Evolutionary conservation across 2,113 vertebrate genomes (phyloP), one percentile per base, ranked within the genome.

Genomic region (Paramormyrops kingsleyae): DNA sequence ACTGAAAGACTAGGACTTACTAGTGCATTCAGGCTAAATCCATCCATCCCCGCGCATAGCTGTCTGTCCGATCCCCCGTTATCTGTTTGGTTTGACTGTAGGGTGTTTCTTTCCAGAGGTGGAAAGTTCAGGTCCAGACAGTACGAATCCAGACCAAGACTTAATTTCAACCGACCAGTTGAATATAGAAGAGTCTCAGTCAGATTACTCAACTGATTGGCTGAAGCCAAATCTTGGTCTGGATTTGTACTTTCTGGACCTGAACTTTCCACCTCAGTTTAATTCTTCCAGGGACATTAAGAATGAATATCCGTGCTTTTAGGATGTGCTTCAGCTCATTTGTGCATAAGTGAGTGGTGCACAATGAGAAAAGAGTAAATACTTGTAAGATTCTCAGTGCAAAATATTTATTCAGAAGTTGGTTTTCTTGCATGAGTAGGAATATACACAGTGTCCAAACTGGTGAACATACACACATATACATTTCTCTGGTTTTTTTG

Each of bases 341-440:
- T 74, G 49, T 50, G 53, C 46, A 52, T 56, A 53, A 83, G 19
- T 47, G 52, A 27, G 8, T 85, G 50, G 87, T 90, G 92, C 66
- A 70, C 47, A 89, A 90, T 91, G 77, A 90, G 31, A 31, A 50
- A 12, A n/a, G 52, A 59, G 50, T 84, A 66, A 84, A 59, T 35
- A 84, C 35, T 27, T 44, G 50, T 91, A 93, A 91, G 87, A 88
- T 93, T 92, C 90, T 90, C 52, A 94, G 91, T 95, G 93, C 92
- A 94, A 92, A 93, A 85, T 94, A 89, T 94, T 94, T 93, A 89
- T 87, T 90, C 59, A 39, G 9, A 77, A 15, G 56, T 86, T 66
- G 87, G 94, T 93, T 94, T 93, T 94, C 94, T 91, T 95, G 95
- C 95, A 96, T 95, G 95, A 94, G 91, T 94, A 93, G 90, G 93